Conservation (phyloP, 2,888 invertebrate genomes). For the Anodontia alba region DNA sequence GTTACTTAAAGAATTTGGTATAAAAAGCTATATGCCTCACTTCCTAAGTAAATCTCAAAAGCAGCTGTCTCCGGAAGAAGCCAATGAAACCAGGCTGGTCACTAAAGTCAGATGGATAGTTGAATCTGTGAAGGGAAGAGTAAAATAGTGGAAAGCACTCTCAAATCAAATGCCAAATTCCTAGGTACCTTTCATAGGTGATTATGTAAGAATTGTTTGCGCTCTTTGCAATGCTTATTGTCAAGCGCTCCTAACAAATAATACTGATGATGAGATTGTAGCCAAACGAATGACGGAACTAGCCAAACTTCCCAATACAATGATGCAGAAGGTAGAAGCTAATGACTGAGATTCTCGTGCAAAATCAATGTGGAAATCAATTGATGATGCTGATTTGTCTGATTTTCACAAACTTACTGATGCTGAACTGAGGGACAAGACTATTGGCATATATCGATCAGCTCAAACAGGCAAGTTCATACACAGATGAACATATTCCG, state of each 20-base stretch:
- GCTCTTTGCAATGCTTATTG: not conserved
- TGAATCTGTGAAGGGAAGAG: not conserved
- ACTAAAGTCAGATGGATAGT: not conserved
- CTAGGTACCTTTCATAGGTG: not conserved
- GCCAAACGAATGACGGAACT: not conserved
- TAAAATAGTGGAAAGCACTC: not conserved
- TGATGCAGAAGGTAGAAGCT: too few species aligned
- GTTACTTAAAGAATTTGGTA: too few species aligned
- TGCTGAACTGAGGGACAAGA: not conserved
- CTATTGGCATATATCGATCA: not conserved
- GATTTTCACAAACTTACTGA: not conserved
- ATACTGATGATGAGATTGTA: not conserved
- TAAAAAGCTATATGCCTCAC: too few species aligned
- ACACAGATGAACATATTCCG: not conserved
- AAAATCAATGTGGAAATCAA: not conserved
- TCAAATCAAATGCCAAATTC: not conserved
- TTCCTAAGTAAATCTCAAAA: not conserved
- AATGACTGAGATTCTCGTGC: not conserved
- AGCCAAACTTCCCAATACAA: not conserved
- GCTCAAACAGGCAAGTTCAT: not conserved
- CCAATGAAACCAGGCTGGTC: not conserved
- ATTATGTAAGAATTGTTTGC: not conserved
- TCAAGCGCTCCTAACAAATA: not conserved
- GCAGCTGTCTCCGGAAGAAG: not conserved
- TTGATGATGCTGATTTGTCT: not conserved